Percentiles rank a stretch among this genome's conserved stretches.
phyloP scores from a whole-genome alignment of 2,888 invertebrate species.

The Pollenia amentaria region DNA sequence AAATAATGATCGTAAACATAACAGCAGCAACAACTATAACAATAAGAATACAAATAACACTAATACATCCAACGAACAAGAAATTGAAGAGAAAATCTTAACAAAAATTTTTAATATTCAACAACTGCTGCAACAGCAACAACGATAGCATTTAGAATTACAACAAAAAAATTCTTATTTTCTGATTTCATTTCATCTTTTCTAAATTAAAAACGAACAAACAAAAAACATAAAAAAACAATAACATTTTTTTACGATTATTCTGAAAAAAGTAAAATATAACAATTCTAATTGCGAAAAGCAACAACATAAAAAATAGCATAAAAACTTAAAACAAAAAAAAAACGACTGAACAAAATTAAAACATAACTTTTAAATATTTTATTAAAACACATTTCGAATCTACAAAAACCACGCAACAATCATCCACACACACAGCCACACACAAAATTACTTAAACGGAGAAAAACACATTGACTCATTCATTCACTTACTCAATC shows the following conservation, averaged over 20 bases:
- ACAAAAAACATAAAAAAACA: slow-evolving; percentile 44
- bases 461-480: slow-evolving; percentile 19
- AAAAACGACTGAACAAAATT: slow-evolving; percentile 31
- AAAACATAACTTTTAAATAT: slow-evolving; percentile 31
- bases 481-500: slow-evolving; percentile 50
- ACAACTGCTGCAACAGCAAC: slow-evolving; percentile 40
- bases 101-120: slow-evolving; percentile 57
- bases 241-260: slow-evolving; percentile 31
- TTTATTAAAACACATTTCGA: slow-evolving; percentile 9
- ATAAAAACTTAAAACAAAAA: slow-evolving; percentile 7
- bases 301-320: slow-evolving; percentile 19
- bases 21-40: slow-evolving; percentile 34
- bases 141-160: slow-evolving; percentile 42
- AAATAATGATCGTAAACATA: slow-evolving; percentile 38
- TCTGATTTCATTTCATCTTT: slow-evolving; percentile 5
- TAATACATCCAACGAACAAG: slow-evolving; percentile 61
- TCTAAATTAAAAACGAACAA: slow-evolving; percentile 44
- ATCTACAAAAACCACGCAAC: slow-evolving; percentile 22
- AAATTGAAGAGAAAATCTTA: slow-evolving; percentile 52
- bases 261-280: slow-evolving; percentile 48
- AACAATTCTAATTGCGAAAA: slow-evolving; percentile 47
- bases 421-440: not conserved
- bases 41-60: slow-evolving; percentile 43
- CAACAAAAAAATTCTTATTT: slow-evolving; percentile 38
- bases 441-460: not conserved